Base-by-base conservation (phyloP, 2,113 vertebrate species). In the Gavialis gangeticus region DNA sequence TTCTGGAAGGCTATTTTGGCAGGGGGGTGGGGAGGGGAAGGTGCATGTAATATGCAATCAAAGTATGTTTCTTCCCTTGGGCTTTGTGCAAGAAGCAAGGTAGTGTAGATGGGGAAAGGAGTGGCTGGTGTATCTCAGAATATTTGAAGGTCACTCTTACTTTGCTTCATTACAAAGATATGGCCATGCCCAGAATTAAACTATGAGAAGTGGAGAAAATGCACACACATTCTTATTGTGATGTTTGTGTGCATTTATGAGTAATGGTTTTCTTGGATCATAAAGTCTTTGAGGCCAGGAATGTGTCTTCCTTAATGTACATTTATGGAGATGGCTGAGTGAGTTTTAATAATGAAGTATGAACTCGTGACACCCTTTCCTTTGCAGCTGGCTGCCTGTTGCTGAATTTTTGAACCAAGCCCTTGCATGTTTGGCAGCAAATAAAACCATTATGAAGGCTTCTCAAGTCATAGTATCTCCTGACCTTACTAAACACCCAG, bases 351-450 rank as follows among this genome's bases (percentile, higher is more conserved):
- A 88, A 46, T 75, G 75, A 46, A 69, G 18, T 30, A 6, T 69
- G 67, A 94, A 37, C 67, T 89, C 54, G 0, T 22, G 34, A 83
- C 37, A 73, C 92, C 63, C 75, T 89, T 54, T 63, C 87, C 85
- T 84, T 82, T 83, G 67, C 73, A 89, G 67, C 37, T 87, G 84
- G 87, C 82, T 90, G 28, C 60, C 54, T 82, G 71, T 2, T 88
- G 79, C 71, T 94, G 94, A 87, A 92, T 90, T 93, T 69, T 94
- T 93, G 6, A 92, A 93, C 85, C 79, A 76, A 82, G 79, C 82
- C 93, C 84, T 89, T 63, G 75, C 94, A 89, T 94, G 84, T 92
- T 64, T 89, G 91, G 89, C 95, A 87, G 34, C 71, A 73, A 87
- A 92, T 87, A 55, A 95, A 97, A 92, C 93, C 18, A 17, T 11